Conservation (phyloP, 1,140 invertebrate species). For the Aphelenchoides besseyi region DNA sequence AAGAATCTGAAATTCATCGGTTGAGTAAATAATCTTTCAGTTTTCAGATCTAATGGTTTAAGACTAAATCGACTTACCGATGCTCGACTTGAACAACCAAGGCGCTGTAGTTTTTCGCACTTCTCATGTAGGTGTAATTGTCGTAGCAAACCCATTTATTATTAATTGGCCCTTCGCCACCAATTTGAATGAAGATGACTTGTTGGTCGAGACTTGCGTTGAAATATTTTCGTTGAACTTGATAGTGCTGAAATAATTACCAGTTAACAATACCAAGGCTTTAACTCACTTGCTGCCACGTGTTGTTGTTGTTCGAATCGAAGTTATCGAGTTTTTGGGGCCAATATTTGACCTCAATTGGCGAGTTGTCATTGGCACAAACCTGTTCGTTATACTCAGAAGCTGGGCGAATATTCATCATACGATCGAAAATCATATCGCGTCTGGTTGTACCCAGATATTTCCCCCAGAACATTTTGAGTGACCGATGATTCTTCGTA, state of each 20-base stretch:
- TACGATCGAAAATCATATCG: not conserved
- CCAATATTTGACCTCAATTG: not conserved
- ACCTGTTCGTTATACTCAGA: not conserved
- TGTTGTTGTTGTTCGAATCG: not conserved
- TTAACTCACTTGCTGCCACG: not conserved
- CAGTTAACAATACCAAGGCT: not conserved
- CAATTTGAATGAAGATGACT: constrained; percentile 5
- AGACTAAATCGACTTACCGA: too few species aligned
- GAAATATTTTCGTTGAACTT: constrained; percentile 22
- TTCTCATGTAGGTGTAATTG: constrained; percentile 8
- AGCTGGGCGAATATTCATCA: not conserved
- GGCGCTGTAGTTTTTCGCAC: not conserved
- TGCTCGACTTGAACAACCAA: constrained; percentile 17
- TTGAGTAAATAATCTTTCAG: too few species aligned
- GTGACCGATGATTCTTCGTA: too few species aligned
- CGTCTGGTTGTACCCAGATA: not conserved
- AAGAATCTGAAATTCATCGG: too few species aligned
- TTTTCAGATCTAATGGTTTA: too few species aligned
- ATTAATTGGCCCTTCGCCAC: not conserved
- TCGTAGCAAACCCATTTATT: constrained; percentile 6
- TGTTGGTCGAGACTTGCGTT: not conserved
- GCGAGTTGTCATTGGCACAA: not conserved
- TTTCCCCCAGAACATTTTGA: not conserved
- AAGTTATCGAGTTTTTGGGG: not conserved
- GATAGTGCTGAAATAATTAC: constrained; percentile 30